A percentile compares a stretch with the other conserved stretches of the same genome.
phyloP scores from a whole-genome alignment of 1,140 invertebrate species.

The Megalopta genalis region DNA sequence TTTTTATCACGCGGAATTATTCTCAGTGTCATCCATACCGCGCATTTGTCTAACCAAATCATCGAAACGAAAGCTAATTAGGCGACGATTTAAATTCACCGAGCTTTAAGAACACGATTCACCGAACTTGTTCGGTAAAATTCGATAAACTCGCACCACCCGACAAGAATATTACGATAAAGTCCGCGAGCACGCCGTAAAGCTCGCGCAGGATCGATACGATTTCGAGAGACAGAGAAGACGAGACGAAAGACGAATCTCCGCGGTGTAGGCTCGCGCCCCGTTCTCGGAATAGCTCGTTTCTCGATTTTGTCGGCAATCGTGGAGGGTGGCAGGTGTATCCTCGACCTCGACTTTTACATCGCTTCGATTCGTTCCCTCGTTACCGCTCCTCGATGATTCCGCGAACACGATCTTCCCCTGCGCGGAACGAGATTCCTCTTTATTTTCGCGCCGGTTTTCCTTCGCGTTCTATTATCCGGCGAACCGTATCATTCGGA shows the following conservation, averaged over 20 bases:
- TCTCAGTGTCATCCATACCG: too few relatives aligned
- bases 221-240: too few relatives aligned
- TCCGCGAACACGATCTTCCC: slow-evolving; percentile 35
- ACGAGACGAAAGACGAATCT: slow-evolving; percentile 18
- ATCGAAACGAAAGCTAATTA: too few relatives aligned
- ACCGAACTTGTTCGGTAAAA: too few relatives aligned
- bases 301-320: slow-evolving; percentile 59
- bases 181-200: too few relatives aligned
- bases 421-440: background rate
- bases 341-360: slow-evolving; percentile 36
- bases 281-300: slow-evolving; percentile 49
- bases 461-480: slow-evolving; percentile 33
- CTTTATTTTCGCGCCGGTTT: slow-evolving; percentile 43
- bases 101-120: too few relatives aligned
- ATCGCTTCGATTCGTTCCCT: slow-evolving; percentile 23
- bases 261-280: background rate
- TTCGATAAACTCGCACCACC: too few relatives aligned
- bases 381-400: slow-evolving; percentile 51
- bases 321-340: slow-evolving; percentile 28
- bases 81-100: too few relatives aligned
- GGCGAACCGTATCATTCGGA: slow-evolving; percentile 15
- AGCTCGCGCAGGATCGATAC: too few relatives aligned
- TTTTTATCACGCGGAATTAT: too few relatives aligned
- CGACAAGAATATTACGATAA: too few relatives aligned
- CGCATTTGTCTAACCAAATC: too few relatives aligned